These are phyloP conservation scores for Lasioglossum pauxillum DNA, from an alignment of 2,888 invertebrate species.

Conservation along the genomic window DNA sequence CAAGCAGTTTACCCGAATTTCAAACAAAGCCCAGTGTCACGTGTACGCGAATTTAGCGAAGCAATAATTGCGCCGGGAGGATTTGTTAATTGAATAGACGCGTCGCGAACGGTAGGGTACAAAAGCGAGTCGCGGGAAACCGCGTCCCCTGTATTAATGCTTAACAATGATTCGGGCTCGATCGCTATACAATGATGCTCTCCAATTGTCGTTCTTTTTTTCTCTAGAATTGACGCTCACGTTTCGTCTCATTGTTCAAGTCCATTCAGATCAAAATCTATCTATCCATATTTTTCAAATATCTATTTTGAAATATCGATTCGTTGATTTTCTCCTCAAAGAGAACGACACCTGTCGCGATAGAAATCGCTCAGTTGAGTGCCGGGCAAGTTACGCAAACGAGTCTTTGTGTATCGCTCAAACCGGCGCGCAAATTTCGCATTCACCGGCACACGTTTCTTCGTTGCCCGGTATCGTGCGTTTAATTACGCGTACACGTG, in stretches of 20 bases:
- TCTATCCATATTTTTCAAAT: neutral
- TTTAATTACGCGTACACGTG: conserved; percentile 49
- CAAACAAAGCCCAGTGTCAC: conserved; percentile 47
- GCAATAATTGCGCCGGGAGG: conserved; percentile 56
- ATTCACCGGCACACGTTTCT: neutral
- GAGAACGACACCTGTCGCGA: neutral
- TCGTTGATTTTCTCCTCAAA: neutral
- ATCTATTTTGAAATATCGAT: too few relatives aligned
- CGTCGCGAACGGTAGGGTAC: conserved; percentile 42
- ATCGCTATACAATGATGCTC: neutral
- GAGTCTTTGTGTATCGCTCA: neutral
- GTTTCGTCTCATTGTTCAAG: neutral
- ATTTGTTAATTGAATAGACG: conserved; percentile 59
- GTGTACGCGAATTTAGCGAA: conserved; percentile 50
- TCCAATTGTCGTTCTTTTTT: neutral
- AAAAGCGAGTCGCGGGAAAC: conserved; percentile 39
- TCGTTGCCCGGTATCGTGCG: conserved; percentile 1
- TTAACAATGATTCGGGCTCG: conserved; percentile 19
- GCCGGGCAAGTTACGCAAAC: conserved; percentile 13
- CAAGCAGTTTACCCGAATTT: conserved; percentile 52
- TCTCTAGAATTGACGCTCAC: neutral
- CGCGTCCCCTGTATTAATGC: conserved; percentile 15
- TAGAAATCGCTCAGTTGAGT: too few relatives aligned
- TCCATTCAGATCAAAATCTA: neutral
- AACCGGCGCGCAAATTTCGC: neutral